Evolutionary conservation across 2,797 vertebrate species (phyloP), one percentile per base, ranked within the genome.

Genomic region (Tragelaphus eurycerus): DNA sequence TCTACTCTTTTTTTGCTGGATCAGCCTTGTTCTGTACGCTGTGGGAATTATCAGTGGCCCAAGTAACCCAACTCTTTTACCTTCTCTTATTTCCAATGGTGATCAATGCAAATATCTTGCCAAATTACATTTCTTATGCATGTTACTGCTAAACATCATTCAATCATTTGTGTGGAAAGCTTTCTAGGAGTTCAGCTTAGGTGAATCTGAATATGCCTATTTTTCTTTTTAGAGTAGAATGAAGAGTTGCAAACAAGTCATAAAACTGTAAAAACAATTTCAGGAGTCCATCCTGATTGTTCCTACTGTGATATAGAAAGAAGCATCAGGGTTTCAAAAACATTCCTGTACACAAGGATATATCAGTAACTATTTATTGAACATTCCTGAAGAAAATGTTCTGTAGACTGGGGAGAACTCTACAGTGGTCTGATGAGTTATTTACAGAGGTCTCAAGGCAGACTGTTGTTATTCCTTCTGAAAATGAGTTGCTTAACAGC

Each of bases 201-300:
- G 97, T 98, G 79, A 97, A 95, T 86, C 90, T 96, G n/a, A 94
- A 96, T 87, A 83, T 93, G 86, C 34, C 60, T 31, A 87, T 97
- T 96, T 97, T 96, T 97, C 97, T n/a, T 98, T 83, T 97, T 43
- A 97, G 55, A 57, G 54, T 7, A 14, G 96, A 97, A 59, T 43
- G 90, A 97, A 97, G 95, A 94, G 88, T 94, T 97, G 94, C 96
- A 96, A 98, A 87, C 78, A 96, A 96, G 57, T 31, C 95, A 85
- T 96, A 95, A 98, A 98, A 97, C 60, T 94, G 78, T 86, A 82
- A 97, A 98, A 97, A 64, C 87, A 98, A 88, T 98, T 98, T 98
- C 11, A 46, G 95, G 96, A 78, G 76, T 1, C 16, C 93, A 97
- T 97, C 55, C 93, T 98, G 76, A 87, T 94, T 95, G 95, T 96